Conservation (phyloP, 1,140 invertebrate genomes). For the Bombus waltoni region DNA sequence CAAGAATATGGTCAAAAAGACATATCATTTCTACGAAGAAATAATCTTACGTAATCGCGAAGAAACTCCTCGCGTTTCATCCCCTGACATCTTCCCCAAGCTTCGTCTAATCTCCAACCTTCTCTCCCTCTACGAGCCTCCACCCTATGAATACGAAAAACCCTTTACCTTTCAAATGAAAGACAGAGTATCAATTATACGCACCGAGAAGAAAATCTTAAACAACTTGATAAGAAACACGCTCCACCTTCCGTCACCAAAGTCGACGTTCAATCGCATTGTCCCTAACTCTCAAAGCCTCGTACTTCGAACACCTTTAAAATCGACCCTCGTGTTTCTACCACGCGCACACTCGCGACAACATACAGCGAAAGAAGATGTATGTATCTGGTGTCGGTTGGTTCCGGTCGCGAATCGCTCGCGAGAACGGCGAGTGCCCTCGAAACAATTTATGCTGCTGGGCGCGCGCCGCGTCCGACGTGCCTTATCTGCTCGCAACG, state of each 20-base stretch:
- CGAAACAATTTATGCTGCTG: constrained; percentile 78
- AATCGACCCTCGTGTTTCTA: background rate
- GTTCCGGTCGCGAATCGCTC: constrained; percentile 62
- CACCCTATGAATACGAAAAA: background rate
- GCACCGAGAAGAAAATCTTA: background rate
- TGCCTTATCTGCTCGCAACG: constrained; percentile 76
- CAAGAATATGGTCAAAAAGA: too few species aligned
- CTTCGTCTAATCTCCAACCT: too few species aligned
- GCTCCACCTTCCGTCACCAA: too few species aligned
- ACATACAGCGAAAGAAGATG: background rate
- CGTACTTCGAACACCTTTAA: background rate
- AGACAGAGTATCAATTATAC: background rate
- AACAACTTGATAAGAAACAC: background rate
- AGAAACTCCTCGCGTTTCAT: background rate
- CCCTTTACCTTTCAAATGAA: background rate
- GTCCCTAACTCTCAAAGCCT: background rate
- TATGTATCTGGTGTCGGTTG: constrained; percentile 8
- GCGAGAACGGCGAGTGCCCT: constrained; percentile 71
- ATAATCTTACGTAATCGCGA: too few species aligned
- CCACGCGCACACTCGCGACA: background rate
- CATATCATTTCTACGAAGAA: too few species aligned
- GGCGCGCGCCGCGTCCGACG: constrained; percentile 74
- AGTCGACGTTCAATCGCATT: background rate
- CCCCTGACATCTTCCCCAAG: background rate
- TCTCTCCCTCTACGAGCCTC: accelerated